Conservation (phyloP, 2,113 vertebrate genomes). For the Anser brachyrhynchus region DNA sequence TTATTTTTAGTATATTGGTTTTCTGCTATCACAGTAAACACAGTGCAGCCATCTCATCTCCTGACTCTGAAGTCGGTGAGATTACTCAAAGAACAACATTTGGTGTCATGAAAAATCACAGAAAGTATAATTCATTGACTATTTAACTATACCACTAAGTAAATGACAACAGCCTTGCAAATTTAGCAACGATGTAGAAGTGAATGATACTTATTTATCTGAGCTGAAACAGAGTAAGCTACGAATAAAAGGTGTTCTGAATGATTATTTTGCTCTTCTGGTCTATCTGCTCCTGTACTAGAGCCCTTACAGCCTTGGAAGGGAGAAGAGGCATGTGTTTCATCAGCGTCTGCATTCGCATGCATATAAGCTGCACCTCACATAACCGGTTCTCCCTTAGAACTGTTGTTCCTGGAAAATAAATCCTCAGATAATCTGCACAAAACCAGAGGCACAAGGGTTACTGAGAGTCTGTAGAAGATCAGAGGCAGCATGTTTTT, state of each 20-base stretch:
- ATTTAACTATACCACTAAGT: not conserved
- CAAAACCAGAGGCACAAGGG: not conserved
- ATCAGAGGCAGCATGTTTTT: not conserved
- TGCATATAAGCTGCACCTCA: not conserved
- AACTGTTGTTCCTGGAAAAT: not conserved
- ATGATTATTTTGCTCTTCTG: not conserved
- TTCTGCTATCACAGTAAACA: not conserved
- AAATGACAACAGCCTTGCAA: not conserved
- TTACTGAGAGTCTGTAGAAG: not conserved
- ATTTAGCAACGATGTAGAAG: fast-evolving
- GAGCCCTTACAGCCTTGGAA: not conserved
- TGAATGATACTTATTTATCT: not conserved
- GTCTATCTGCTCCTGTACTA: not conserved
- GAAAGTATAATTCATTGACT: not conserved
- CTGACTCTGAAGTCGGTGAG: not conserved
- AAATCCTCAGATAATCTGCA: conserved; percentile 13
- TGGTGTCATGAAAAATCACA: not conserved
- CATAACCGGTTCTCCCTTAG: not conserved
- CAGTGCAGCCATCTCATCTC: not conserved
- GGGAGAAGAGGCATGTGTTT: not conserved
- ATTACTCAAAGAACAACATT: not conserved
- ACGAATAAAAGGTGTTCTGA: not conserved
- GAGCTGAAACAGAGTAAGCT: not conserved
- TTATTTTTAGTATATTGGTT: not conserved
- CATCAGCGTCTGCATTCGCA: not conserved